Percentiles rank a stretch among this genome's conserved stretches.
These are phyloP conservation scores for Neoarius graeffei DNA, from an alignment of 2,113 vertebrate genomes.

Conservation along the genomic window DNA sequence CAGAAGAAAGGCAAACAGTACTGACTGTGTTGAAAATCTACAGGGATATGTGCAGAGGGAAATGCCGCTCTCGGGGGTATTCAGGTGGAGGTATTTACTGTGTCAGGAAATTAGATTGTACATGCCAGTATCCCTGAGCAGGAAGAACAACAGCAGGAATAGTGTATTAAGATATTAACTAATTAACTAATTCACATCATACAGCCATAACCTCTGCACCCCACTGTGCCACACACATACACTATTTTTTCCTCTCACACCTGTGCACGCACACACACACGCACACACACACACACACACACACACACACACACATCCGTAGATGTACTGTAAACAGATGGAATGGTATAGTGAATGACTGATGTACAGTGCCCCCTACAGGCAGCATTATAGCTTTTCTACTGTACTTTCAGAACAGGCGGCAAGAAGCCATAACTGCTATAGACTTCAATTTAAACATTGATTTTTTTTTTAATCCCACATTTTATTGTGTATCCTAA, in stretches of 20 bases:
- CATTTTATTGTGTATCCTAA: background rate
- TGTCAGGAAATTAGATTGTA: conserved; percentile 11
- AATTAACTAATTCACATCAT: conserved; percentile 1
- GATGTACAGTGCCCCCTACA: conserved; percentile 51
- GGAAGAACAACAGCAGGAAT: conserved; percentile 2
- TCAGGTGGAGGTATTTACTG: conserved; percentile 24
- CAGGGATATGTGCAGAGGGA: background rate
- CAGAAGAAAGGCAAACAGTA: background rate
- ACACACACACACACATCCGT: background rate
- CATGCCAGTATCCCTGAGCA: background rate
- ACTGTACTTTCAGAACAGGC: background rate
- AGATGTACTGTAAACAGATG: background rate
- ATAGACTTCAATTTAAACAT: background rate
- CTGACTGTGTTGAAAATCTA: background rate
- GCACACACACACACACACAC: too few species aligned
- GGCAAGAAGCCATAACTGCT: background rate
- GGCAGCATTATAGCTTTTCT: conserved; percentile 1
- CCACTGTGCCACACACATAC: background rate
- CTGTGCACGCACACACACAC: background rate
- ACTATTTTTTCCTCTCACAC: conserved; percentile 11
- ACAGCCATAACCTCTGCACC: background rate
- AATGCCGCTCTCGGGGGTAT: background rate
- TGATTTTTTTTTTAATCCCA: background rate
- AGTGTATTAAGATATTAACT: background rate
- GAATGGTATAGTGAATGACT: conserved; percentile 10